Base-by-base conservation (phyloP, 2,888 invertebrate species). In the Lydus trimaculatus region DNA sequence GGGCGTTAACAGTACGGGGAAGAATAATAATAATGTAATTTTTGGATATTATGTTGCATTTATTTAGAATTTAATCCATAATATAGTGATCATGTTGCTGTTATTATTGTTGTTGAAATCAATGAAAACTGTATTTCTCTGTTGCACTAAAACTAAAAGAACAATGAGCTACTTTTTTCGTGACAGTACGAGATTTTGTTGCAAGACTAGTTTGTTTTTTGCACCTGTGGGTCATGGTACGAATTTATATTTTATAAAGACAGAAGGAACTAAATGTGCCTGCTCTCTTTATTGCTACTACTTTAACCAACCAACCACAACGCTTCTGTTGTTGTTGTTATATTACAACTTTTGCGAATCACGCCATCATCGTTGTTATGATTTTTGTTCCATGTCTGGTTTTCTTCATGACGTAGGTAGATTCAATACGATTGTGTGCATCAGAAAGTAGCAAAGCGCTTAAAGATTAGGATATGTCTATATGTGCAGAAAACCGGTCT, bases 141-240 rank as follows among this genome's bases (percentile, higher is more conserved):
- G 56, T 33, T 63, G 58, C 58, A 62, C 58, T 64, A 64, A 61
- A 28, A 28, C 43, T 52, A 13, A 33, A 64, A 61, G 69, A 64
- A 69, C 69, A 52, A 58, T 64, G 61, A 61, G 66, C 69, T 48
- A 63, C 69, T 69, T 69, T 64, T 69, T 69, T 48, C 20, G 58
- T 59, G 65, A 52, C 48, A 48, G 17, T 9, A 59, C 61, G 61
- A 66, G 66, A 63, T 69, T 69, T 69, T 66, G 69, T 69, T 69
- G 69, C 64, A 66, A 58, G 61, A 69, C 69, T 56, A 64, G 69
- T 69, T 69, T 69, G 13, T 2, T 39, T 67, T 66, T 69, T 64
- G 66, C 66, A 69, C 61, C 61, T 63, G 60, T 39, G 58, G 64
- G 64, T 60, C 61, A 39, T 48, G 33, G 60, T 56, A 31, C 61